Conservation (phyloP, 2,797 vertebrate genomes). For the Pseudochromis fuscus region DNA sequence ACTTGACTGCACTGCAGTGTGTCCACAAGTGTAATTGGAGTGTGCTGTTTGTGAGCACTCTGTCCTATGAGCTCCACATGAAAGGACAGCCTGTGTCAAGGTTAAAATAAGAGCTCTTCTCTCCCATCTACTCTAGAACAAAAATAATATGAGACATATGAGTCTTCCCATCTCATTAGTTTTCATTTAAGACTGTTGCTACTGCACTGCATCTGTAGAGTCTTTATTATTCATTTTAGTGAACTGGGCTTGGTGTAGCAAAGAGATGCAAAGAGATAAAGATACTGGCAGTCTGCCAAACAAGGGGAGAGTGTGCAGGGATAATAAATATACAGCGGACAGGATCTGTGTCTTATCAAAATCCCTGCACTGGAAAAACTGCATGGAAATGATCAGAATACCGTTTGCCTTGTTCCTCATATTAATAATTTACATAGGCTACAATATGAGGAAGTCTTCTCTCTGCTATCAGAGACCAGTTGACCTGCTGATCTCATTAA, state of each 20-base stretch:
- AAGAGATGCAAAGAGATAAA: constrained; percentile 27
- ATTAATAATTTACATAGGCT: constrained; percentile 11
- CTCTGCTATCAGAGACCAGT: constrained; percentile 20
- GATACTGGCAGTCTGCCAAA: constrained; percentile 49
- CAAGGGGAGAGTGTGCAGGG: background rate
- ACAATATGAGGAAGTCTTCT: constrained; percentile 8
- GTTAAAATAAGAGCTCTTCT: constrained; percentile 55
- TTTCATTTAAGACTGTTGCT: constrained; percentile 28
- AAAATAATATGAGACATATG: background rate
- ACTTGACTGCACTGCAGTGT: constrained; percentile 81
- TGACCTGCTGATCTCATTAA: constrained; percentile 39
- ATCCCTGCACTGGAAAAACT: constrained; percentile 13
- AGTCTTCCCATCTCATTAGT: background rate
- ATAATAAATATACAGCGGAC: constrained; percentile 45
- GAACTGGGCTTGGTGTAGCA: constrained; percentile 10
- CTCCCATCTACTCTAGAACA: constrained; percentile 8
- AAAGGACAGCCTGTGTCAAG: constrained; percentile 54
- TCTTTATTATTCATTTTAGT: constrained; percentile 9
- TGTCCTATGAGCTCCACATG: constrained; percentile 49
- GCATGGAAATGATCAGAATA: constrained; percentile 19
- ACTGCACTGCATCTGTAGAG: constrained; percentile 14
- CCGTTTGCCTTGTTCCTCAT: background rate
- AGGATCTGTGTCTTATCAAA: constrained; percentile 37
- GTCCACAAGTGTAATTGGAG: constrained; percentile 78
- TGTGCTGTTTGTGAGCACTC: constrained; percentile 48